A percentile compares a stretch with the other conserved stretches of the same genome.
These are phyloP conservation scores for Entomobrya proxima DNA, from an alignment of 2,888 invertebrate genomes.

Conservation along the genomic window DNA sequence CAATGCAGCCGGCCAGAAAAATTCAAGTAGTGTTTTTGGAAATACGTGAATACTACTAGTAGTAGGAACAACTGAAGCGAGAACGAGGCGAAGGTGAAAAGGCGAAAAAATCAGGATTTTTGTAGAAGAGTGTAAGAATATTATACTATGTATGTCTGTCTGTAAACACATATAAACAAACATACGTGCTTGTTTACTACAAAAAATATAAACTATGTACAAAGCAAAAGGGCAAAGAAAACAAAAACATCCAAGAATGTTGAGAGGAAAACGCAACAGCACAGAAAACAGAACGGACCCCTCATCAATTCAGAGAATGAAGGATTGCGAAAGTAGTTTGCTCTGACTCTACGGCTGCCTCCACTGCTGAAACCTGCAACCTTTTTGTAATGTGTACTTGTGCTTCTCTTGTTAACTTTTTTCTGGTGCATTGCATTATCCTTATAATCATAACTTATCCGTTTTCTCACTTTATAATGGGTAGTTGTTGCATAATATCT, in stretches of 20 bases:
- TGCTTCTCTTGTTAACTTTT: not conserved
- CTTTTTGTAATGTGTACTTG: not conserved
- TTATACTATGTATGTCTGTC: not conserved
- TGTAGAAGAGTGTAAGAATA: not conserved
- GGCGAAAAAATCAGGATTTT: not conserved
- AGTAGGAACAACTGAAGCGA: not conserved
- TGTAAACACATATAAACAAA: not conserved
- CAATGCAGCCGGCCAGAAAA: not conserved
- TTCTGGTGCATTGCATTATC: not conserved
- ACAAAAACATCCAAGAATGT: not conserved
- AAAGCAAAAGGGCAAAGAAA: not conserved
- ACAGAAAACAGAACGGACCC: not conserved
- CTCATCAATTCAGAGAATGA: slow-evolving; percentile 7
- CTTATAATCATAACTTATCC: no score
- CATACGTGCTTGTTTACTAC: not conserved
- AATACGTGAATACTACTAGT: not conserved
- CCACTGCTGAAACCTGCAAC: not conserved
- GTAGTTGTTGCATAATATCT: no score
- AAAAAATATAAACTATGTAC: no score
- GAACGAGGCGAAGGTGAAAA: not conserved
- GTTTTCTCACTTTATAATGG: no score
- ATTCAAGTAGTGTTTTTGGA: slow-evolving; percentile 18
- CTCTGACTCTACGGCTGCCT: not conserved
- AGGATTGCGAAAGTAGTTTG: slow-evolving; percentile 32
- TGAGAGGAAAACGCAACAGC: not conserved